Evolutionary conservation across 2,888 invertebrate genomes (phyloP).

Genomic region (Zeuzera pyrina): DNA sequence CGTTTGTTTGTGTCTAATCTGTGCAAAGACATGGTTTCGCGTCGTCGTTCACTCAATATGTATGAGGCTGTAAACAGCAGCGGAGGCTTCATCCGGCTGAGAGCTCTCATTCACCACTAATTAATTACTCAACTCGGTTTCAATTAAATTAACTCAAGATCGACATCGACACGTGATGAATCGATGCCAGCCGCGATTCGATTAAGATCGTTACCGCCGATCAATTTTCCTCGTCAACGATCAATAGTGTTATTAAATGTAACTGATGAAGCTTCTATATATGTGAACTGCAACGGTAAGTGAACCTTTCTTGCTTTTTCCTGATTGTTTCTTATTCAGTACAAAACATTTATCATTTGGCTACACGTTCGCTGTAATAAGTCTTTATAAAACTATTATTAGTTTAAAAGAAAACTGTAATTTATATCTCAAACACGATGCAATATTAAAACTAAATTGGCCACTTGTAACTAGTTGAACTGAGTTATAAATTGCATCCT

Average conservation of each 20-base stretch:
- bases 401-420: slow-evolving; percentile 23
- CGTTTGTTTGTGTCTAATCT: slow-evolving; percentile 15
- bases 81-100: slow-evolving; percentile 45
- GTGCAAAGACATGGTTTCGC: slow-evolving; percentile 17
- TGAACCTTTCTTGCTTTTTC: too few relatives aligned
- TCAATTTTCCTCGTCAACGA: slow-evolving; percentile 60
- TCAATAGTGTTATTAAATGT: slow-evolving; percentile 56
- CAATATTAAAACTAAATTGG: slow-evolving; percentile 64
- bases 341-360: too few relatives aligned
- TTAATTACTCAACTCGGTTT: slow-evolving; percentile 70
- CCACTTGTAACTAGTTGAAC: slow-evolving; percentile 61
- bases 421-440: slow-evolving; percentile 44
- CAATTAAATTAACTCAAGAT: slow-evolving; percentile 68
- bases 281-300: too few relatives aligned
- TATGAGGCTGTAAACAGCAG: slow-evolving; percentile 49
- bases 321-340: too few relatives aligned
- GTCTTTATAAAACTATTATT: too few relatives aligned
- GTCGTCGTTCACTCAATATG: slow-evolving; percentile 28
- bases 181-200: slow-evolving; percentile 58
- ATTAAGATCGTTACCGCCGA: slow-evolving; percentile 65
- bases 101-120: slow-evolving; percentile 66
- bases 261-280: too few relatives aligned
- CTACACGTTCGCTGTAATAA: too few relatives aligned
- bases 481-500: slow-evolving; percentile 66
- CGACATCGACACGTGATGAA: slow-evolving; percentile 63